Percentiles rank a stretch among this genome's conserved stretches.
These are phyloP conservation scores for Hydriomena furcata DNA, from an alignment of 2,888 invertebrate species.

Conservation along the genomic window DNA sequence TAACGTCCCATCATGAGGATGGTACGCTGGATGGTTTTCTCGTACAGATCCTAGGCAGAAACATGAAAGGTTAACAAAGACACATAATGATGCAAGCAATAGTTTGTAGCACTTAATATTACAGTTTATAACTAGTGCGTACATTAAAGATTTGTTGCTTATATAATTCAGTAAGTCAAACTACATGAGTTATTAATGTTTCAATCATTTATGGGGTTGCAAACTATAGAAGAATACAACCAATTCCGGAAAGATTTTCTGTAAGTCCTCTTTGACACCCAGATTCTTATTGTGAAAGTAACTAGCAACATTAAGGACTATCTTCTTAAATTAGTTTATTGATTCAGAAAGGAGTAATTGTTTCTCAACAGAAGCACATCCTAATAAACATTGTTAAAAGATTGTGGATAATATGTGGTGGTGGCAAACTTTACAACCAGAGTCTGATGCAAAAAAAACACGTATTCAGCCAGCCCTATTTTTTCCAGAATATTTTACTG, in stretches of 20 bases:
- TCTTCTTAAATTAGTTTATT: neutral
- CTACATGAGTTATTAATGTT: conserved; percentile 40
- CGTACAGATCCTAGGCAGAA: conserved; percentile 90
- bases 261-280: conserved; percentile 62
- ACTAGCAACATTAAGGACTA: conserved; percentile 18
- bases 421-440: no score
- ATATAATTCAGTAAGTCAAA: no score
- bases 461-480: no score
- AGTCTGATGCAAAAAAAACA: no score
- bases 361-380: no score
- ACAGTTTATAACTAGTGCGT: no score
- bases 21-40: conserved; percentile 99
- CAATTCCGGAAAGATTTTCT: conserved; percentile 74
- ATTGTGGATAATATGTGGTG: no score
- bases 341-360: no score
- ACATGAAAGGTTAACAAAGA: neutral
- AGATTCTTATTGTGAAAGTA: conserved; percentile 19
- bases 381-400: no score
- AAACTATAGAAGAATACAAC: conserved; percentile 54
- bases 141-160: no score
- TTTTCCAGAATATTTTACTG: neutral
- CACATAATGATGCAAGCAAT: no score
- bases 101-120: no score
- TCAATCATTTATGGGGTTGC: conserved; percentile 71
- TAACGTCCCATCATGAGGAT: conserved; percentile 99